Percentiles rank a stretch among this genome's conserved stretches.
Evolutionary conservation across 2,888 invertebrate genomes (phyloP).

Genomic region (Pasiphila rectangulata): DNA sequence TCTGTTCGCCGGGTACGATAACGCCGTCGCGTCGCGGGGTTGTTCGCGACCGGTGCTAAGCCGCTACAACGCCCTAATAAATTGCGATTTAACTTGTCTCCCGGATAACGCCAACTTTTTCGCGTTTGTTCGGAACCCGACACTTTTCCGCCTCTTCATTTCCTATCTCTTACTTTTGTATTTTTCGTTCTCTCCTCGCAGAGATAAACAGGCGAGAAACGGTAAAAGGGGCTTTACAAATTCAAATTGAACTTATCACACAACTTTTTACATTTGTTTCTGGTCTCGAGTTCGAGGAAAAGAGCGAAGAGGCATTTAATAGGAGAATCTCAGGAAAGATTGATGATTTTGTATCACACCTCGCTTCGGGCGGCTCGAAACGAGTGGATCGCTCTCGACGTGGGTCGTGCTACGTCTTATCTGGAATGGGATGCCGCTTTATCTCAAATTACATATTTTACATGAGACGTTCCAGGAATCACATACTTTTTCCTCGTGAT

Average conservation of each 20-base stretch:
- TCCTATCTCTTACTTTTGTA: constrained; percentile 82
- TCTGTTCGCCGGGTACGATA: constrained; percentile 20
- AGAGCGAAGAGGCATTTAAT: constrained; percentile 80
- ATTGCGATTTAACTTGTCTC: constrained; percentile 81
- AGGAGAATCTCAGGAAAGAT: constrained; percentile 80
- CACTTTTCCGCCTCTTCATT: constrained; percentile 81
- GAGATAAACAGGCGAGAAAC: constrained; percentile 81
- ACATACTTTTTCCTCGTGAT: constrained; percentile 54
- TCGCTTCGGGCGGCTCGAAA: constrained; percentile 79
- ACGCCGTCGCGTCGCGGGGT: constrained; percentile 33
- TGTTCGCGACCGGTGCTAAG: constrained; percentile 56
- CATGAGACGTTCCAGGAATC: constrained; percentile 69
- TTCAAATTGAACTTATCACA: constrained; percentile 82
- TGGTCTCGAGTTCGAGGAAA: constrained; percentile 78
- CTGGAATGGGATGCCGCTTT: constrained; percentile 78
- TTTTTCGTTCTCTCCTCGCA: constrained; percentile 75
- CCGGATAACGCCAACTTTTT: constrained; percentile 80
- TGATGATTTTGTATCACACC: constrained; percentile 82
- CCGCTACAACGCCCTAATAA: constrained; percentile 77
- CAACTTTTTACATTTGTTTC: constrained; percentile 82
- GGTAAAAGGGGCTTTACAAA: constrained; percentile 81
- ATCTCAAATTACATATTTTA: constrained; percentile 81
- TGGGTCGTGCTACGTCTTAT: constrained; percentile 78
- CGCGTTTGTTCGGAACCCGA: constrained; percentile 79
- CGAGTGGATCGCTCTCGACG: constrained; percentile 77